Evolutionary conservation across 2,888 invertebrate genomes (phyloP).

Genomic region (Phlogophora meticulosa): DNA sequence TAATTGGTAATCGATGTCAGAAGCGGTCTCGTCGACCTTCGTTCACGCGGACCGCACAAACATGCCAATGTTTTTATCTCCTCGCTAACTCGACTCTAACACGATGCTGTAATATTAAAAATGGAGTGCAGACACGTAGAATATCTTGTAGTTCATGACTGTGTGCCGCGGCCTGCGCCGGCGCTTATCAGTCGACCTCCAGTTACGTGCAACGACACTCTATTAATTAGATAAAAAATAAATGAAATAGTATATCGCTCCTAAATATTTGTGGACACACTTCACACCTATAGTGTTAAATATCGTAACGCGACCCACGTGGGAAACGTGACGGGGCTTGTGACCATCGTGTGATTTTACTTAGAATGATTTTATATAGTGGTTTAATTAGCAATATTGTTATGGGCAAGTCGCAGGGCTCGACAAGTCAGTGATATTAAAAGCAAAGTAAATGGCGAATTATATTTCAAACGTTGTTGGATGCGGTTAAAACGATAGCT

Average conservation of each 20-base stretch:
- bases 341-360: conserved; percentile 52
- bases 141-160: conserved; percentile 68
- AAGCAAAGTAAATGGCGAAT: conserved; percentile 6
- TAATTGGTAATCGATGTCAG: conserved; percentile 56
- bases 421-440: background rate
- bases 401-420: background rate
- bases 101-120: conserved; percentile 66
- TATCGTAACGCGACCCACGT: conserved; percentile 42
- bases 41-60: conserved; percentile 61
- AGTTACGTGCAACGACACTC: conserved; percentile 65
- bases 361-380: conserved; percentile 50
- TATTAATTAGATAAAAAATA: conserved; percentile 63
- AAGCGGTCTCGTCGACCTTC: conserved; percentile 56
- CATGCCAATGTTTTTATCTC: conserved; percentile 68
- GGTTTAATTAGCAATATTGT: conserved; percentile 40
- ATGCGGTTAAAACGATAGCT: conserved; percentile 5
- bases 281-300: conserved; percentile 50
- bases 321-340: conserved; percentile 54
- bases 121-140: conserved; percentile 64
- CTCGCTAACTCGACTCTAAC: conserved; percentile 66
- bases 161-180: conserved; percentile 75
- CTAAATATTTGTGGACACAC: conserved; percentile 51
- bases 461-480: background rate
- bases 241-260: conserved; percentile 33
- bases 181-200: conserved; percentile 85